Percentiles rank a stretch among this genome's conserved stretches.
Evolutionary conservation across 1,140 invertebrate genomes (phyloP).

Genomic region (Brachionus angularis): DNA sequence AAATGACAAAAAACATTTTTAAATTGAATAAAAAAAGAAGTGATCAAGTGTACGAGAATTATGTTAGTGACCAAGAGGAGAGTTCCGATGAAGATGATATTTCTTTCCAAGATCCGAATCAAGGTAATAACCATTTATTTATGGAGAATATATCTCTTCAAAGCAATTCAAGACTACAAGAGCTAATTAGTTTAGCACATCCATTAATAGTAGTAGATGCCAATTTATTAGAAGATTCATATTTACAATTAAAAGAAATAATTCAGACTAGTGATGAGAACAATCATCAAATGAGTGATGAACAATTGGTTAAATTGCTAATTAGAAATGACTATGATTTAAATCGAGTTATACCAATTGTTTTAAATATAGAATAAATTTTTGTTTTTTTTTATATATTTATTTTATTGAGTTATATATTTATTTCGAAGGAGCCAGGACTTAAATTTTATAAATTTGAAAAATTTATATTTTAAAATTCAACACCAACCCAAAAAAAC

Average conservation of each 20-base stretch:
- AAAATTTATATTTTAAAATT: no score
- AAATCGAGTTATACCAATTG: conserved; percentile 30
- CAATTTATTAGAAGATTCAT: neutral
- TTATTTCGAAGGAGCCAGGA: no score
- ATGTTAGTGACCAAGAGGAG: neutral
- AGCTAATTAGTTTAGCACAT: conserved; percentile 28
- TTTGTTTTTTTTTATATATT: neutral
- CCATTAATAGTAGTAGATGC: conserved; percentile 37
- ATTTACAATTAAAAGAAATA: conserved; percentile 30
- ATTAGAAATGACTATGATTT: conserved; percentile 23
- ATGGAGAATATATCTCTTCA: neutral
- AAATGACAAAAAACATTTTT: conserved; percentile 4
- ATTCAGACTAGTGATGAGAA: neutral
- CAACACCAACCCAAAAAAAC: no score
- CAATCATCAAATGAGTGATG: conserved; percentile 4
- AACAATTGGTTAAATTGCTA: conserved; percentile 17
- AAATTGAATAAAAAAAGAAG: neutral
- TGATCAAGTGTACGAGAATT: neutral
- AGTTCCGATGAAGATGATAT: conserved; percentile 8
- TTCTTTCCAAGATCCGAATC: neutral
- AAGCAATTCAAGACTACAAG: neutral
- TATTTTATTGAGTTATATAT: no score
- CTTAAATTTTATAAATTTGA: no score
- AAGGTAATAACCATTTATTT: neutral
- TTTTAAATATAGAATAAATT: conserved; percentile 27